These are phyloP conservation scores for Rhineura floridana DNA, from an alignment of 2,113 vertebrate species.

Conservation along the genomic window DNA sequence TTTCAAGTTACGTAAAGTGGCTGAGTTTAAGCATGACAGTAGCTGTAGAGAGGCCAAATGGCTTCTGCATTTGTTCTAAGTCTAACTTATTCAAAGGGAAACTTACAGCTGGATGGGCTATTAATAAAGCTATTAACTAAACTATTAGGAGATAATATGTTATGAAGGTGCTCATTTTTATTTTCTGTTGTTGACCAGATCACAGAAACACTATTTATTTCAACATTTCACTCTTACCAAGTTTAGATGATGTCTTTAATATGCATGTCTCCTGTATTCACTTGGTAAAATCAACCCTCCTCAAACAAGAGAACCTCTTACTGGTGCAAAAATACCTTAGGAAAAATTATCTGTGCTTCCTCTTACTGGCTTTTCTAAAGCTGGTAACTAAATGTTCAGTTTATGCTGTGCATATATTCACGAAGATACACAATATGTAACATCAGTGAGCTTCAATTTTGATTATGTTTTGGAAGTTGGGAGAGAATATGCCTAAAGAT, in stretches of 20 bases:
- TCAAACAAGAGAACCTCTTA: not conserved
- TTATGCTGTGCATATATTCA: not conserved
- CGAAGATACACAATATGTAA: not conserved
- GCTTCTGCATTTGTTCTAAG: not conserved
- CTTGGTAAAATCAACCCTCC: not conserved
- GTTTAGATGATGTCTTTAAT: not conserved
- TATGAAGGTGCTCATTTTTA: too few relatives aligned
- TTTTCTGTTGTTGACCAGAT: not conserved
- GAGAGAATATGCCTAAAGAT: not conserved
- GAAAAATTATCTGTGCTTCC: slow-evolving; percentile 64
- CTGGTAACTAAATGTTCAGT: not conserved
- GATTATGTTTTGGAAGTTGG: not conserved
- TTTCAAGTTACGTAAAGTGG: not conserved
- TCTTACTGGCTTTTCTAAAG: slow-evolving; percentile 64
- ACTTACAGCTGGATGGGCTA: too few relatives aligned
- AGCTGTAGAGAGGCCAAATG: not conserved
- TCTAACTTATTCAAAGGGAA: not conserved
- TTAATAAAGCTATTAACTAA: too few relatives aligned
- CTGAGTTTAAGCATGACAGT: not conserved
- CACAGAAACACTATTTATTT: not conserved
- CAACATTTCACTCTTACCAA: not conserved
- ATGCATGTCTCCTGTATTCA: not conserved
- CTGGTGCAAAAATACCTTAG: not conserved
- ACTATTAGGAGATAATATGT: too few relatives aligned
- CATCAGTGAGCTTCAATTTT: not conserved